Evolutionary conservation across 2,797 vertebrate species (phyloP).

Genomic region (Pantherophis vulpinus): DNA sequence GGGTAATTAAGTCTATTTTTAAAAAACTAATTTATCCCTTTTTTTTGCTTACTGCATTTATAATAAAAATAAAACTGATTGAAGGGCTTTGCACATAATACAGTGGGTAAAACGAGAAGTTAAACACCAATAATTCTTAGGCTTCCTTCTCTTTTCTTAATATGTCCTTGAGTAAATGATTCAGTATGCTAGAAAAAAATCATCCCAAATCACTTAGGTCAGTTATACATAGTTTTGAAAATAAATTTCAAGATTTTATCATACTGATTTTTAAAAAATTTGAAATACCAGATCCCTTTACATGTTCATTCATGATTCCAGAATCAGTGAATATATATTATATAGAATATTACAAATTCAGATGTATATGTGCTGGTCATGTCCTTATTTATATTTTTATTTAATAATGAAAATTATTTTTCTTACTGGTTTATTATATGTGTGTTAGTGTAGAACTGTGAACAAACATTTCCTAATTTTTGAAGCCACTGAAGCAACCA

Average conservation of each 20-base stretch:
- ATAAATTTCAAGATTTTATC: not conserved
- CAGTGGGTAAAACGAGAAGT: not conserved
- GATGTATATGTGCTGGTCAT: not conserved
- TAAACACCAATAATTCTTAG: not conserved
- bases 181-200: not conserved
- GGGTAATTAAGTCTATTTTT: constrained; percentile 33
- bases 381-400: not conserved
- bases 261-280: not conserved
- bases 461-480: not conserved
- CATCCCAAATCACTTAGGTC: not conserved
- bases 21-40: not conserved
- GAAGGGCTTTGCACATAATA: accelerated
- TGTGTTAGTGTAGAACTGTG: not conserved
- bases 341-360: not conserved
- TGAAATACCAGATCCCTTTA: not conserved
- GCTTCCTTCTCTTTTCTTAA: accelerated
- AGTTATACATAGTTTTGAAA: not conserved
- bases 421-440: not conserved
- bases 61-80: not conserved
- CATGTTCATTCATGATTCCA: not conserved
- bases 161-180: constrained; percentile 48
- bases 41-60: accelerated
- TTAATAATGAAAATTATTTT: not conserved
- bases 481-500: not conserved
- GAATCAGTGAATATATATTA: not conserved